A percentile compares a stretch with the other conserved stretches of the same genome.
Evolutionary conservation across 2,888 invertebrate species (phyloP).

Genomic region (Anaspis maculata): DNA sequence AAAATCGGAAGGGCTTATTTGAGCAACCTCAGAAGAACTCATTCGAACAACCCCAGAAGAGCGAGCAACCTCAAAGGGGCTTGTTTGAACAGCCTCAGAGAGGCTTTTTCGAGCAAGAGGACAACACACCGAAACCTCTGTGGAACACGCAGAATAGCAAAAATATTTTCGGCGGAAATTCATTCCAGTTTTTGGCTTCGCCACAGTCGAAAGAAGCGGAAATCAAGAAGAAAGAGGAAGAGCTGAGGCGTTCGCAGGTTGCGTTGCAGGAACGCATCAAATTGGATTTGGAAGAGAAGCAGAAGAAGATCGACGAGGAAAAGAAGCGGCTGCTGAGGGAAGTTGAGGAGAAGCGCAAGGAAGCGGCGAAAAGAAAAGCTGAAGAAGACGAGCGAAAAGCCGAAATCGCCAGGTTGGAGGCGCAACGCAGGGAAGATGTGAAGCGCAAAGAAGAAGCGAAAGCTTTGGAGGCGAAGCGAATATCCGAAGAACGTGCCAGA

Average conservation of each 20-base stretch:
- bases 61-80: slow-evolving; percentile 1
- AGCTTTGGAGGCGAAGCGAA: slow-evolving; percentile 23
- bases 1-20: no score
- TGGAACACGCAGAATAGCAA: no score
- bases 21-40: not conserved
- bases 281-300: slow-evolving; percentile 12
- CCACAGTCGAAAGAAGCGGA: slow-evolving; percentile 5
- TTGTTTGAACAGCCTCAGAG: no score
- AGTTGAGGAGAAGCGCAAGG: slow-evolving; percentile 15
- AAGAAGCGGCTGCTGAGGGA: slow-evolving; percentile 18
- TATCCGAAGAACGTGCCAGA: slow-evolving; percentile 13
- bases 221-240: slow-evolving; percentile 17
- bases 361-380: slow-evolving; percentile 16
- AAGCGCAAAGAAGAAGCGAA: slow-evolving; percentile 12
- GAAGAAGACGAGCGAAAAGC: slow-evolving; percentile 14
- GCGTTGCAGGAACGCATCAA: slow-evolving; percentile 12
- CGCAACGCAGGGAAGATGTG: slow-evolving; percentile 15
- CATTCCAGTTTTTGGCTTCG: slow-evolving; percentile 4
- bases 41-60: not conserved
- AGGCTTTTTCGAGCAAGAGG: no score
- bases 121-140: slow-evolving; percentile 24
- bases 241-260: slow-evolving; percentile 11
- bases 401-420: no score
- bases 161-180: no score
- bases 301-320: slow-evolving; percentile 16